Evolutionary conservation across 2,888 invertebrate genomes (phyloP).

Genomic region (Tetranychus truncatus): DNA sequence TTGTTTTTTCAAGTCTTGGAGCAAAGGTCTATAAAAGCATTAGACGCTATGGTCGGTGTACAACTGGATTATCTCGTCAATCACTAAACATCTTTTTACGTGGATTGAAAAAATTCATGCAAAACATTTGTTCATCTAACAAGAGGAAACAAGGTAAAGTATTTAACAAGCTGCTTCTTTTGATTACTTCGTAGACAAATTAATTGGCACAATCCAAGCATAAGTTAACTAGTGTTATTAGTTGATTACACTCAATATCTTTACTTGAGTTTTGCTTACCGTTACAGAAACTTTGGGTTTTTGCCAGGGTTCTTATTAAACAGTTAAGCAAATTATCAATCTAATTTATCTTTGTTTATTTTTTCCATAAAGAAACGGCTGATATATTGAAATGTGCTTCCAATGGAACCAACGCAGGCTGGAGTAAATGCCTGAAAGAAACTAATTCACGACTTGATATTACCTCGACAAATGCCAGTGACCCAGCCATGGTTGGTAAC

Average conservation of each 20-base stretch:
- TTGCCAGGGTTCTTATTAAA: too few relatives aligned
- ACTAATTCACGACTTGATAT: background rate
- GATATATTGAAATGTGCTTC: background rate
- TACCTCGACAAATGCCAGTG: background rate
- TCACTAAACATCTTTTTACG: background rate
- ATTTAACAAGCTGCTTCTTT: background rate
- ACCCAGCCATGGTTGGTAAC: background rate
- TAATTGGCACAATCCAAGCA: background rate
- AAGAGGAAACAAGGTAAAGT: background rate
- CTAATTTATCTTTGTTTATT: background rate
- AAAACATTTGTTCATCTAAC: background rate
- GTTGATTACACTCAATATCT: background rate
- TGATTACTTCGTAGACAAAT: background rate
- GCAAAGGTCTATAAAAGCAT: background rate
- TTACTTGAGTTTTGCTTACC: too few relatives aligned
- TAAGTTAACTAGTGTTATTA: too few relatives aligned
- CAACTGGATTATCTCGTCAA: background rate
- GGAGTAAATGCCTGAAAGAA: background rate
- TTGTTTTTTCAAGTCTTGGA: background rate
- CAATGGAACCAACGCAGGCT: background rate
- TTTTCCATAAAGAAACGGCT: background rate
- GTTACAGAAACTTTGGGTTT: background rate
- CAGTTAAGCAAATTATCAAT: too few relatives aligned
- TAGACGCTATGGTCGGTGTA: background rate
- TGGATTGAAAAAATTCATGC: slow-evolving; percentile 4